Conservation (phyloP, 2,797 vertebrate species). For the Aeoliscus strigatus region DNA sequence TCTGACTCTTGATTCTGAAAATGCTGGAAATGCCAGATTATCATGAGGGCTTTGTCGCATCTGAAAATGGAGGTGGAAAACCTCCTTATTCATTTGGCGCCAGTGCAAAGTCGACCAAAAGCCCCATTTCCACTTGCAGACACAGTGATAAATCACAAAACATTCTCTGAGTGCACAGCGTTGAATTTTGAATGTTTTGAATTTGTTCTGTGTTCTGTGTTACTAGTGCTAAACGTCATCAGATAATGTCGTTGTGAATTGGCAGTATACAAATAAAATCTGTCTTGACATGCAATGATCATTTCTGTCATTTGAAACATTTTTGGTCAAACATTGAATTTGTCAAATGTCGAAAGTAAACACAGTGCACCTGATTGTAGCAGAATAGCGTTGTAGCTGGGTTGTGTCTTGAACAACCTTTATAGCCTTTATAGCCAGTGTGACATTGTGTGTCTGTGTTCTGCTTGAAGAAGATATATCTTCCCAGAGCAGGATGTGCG, state of each 20-base stretch:
- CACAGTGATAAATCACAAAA: constrained; percentile 23
- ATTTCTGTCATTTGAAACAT: constrained; percentile 7
- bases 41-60: constrained; percentile 30
- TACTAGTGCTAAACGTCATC: too few relatives aligned
- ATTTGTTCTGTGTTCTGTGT: constrained; percentile 6
- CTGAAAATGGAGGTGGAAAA: constrained; percentile 8
- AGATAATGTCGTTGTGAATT: too few relatives aligned
- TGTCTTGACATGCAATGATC: too few relatives aligned
- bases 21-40: constrained; percentile 44
- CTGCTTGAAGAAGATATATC: constrained; percentile 33
- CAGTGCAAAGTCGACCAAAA: constrained; percentile 8
- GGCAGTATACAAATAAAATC: too few relatives aligned
- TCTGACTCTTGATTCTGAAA: constrained; percentile 14
- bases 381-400: constrained; percentile 23
- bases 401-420: constrained; percentile 29
- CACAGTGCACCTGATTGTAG: too few relatives aligned
- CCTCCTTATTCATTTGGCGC: constrained; percentile 12
- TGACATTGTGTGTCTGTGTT: constrained; percentile 34
- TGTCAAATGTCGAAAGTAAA: too few relatives aligned
- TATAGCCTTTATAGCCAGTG: too few relatives aligned
- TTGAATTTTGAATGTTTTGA: constrained; percentile 6
- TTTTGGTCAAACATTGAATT: too few relatives aligned
- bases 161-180: constrained; percentile 3
- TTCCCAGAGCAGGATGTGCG: constrained; percentile 21
- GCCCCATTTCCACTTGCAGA: constrained; percentile 18